Conservation (phyloP, 2,797 vertebrate genomes). For the Kryptopterus vitreolus region DNA sequence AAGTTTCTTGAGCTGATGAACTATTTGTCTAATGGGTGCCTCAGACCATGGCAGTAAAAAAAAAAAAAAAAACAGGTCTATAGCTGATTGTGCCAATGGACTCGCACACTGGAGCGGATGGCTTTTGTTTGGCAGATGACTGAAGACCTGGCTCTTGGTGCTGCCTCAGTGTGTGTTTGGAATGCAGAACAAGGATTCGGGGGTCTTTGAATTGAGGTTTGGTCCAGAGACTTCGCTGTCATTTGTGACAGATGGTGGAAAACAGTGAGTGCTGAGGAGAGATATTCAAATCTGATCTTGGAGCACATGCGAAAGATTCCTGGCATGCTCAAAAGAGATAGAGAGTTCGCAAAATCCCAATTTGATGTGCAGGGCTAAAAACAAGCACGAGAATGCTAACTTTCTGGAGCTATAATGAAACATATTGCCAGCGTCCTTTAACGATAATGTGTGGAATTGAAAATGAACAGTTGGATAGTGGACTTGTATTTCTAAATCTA, state of each 20-base stretch:
- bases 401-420: conserved; percentile 7
- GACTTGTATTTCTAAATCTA: background rate
- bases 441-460: background rate
- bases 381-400: conserved; percentile 21
- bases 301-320: conserved; percentile 76
- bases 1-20: conserved; percentile 43
- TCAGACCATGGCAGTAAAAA: conserved; percentile 35
- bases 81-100: conserved; percentile 41
- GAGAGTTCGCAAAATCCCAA: conserved; percentile 33
- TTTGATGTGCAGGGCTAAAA: conserved; percentile 41
- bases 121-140: conserved; percentile 52
- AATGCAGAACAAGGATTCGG: conserved; percentile 77
- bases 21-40: conserved; percentile 40
- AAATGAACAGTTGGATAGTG: background rate
- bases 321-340: conserved; percentile 48
- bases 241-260: conserved; percentile 90
- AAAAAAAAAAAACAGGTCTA: conserved; percentile 32
- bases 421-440: conserved; percentile 10
- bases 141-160: conserved; percentile 53
- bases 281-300: conserved; percentile 77
- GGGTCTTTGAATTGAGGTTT: conserved; percentile 82
- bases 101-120: conserved; percentile 44
- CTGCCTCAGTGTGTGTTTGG: conserved; percentile 62
- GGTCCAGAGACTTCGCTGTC: conserved; percentile 83
- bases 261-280: conserved; percentile 79